Percentiles rank a stretch among this genome's conserved stretches.
Conservation (phyloP, 2,113 vertebrate species). For the Upupa epops region DNA sequence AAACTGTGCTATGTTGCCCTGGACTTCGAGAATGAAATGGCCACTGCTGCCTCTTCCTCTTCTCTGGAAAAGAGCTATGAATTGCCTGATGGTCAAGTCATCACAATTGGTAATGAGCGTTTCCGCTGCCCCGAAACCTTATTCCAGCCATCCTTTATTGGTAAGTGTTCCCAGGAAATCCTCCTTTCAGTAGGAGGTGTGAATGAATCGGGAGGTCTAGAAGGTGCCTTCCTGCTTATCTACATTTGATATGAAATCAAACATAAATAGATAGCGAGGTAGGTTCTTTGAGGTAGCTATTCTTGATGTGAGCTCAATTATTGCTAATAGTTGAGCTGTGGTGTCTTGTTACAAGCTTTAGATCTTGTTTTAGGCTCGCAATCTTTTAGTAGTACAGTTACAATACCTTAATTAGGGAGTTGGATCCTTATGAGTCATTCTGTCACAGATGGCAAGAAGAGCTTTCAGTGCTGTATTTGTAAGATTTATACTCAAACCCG, state of each 20-base stretch:
- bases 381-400: not conserved
- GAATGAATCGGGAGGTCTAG: not conserved
- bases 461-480: not conserved
- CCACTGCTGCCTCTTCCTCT: slow-evolving; percentile 93
- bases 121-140: slow-evolving; percentile 96
- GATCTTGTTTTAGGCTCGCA: not conserved
- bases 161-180: slow-evolving; percentile 73
- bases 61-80: slow-evolving; percentile 97
- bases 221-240: not conserved
- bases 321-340: not conserved
- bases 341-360: not conserved
- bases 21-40: slow-evolving; percentile 98
- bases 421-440: not conserved
- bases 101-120: slow-evolving; percentile 94
- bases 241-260: not conserved
- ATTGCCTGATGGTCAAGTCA: slow-evolving; percentile 93
- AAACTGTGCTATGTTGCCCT: slow-evolving; percentile 93
- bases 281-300: not conserved
- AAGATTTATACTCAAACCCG: not conserved
- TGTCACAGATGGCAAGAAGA: not conserved
- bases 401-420: not conserved
- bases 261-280: not conserved
- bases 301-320: not conserved
- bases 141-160: slow-evolving; percentile 97
- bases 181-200: not conserved